A percentile compares a stretch with the other conserved stretches of the same genome.
Evolutionary conservation across 1,140 invertebrate genomes (phyloP).

Genomic region (Drosophila sturtevanti): DNA sequence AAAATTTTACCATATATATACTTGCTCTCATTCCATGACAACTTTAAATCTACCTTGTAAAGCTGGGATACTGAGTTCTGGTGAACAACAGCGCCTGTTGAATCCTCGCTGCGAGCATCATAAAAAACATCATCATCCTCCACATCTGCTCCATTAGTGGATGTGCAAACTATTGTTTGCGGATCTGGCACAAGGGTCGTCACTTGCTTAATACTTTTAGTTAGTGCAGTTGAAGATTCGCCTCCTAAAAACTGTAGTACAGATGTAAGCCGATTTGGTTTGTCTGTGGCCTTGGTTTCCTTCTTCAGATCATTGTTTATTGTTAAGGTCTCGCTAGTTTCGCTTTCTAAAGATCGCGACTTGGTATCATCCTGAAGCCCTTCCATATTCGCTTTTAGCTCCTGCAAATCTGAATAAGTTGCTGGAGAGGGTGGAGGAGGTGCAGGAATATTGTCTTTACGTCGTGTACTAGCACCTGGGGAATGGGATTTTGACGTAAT

Average conservation of each 20-base stretch:
- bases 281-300: not conserved
- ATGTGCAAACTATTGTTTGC: not conserved
- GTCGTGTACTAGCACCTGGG: slow-evolving; percentile 30
- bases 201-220: not conserved
- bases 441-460: slow-evolving; percentile 71
- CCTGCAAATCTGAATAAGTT: slow-evolving; percentile 75
- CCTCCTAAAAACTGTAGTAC: not conserved
- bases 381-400: slow-evolving; percentile 74
- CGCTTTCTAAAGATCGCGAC: slow-evolving; percentile 59
- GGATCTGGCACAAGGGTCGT: not conserved
- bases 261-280: not conserved
- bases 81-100: slow-evolving; percentile 23
- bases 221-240: not conserved
- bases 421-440: slow-evolving; percentile 76
- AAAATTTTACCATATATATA: not conserved
- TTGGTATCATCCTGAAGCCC: slow-evolving; percentile 69
- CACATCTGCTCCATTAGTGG: slow-evolving; percentile 31
- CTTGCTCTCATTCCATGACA: not conserved
- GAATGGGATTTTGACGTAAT: slow-evolving; percentile 43
- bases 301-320: not conserved
- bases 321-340: slow-evolving; percentile 37
- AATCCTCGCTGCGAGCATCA: slow-evolving; percentile 77
- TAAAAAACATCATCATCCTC: slow-evolving; percentile 80
- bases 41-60: slow-evolving; percentile 22
- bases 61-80: not conserved